These are phyloP conservation scores for Istiophorus platypterus DNA, from an alignment of 2,113 vertebrate genomes.

Conservation along the genomic window DNA sequence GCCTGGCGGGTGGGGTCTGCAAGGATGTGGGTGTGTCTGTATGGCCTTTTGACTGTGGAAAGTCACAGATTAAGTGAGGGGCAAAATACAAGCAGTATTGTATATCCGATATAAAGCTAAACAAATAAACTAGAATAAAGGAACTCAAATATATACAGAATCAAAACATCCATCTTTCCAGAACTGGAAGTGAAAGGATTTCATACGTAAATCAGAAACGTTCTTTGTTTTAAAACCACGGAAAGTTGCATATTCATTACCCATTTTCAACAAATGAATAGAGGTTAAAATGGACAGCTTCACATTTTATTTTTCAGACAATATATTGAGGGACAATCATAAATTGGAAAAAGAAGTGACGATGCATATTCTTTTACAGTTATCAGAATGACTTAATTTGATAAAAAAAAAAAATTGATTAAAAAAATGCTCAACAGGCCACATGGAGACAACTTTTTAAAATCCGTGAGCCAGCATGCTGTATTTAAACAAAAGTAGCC, in stretches of 20 bases:
- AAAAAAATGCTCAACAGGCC: not conserved
- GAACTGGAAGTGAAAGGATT: not conserved
- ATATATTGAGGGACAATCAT: not conserved
- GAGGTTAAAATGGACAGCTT: slow-evolving; percentile 1
- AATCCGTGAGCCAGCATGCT: not conserved
- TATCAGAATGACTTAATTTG: not conserved
- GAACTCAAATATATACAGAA: not conserved
- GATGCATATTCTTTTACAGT: not conserved
- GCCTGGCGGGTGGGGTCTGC: slow-evolving; percentile 47
- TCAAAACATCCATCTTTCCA: not conserved
- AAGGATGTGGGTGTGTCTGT: not conserved
- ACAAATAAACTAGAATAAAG: not conserved
- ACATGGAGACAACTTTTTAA: not conserved
- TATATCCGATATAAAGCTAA: not conserved
- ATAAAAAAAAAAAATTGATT: no score
- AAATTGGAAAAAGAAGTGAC: not conserved
- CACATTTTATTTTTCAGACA: not conserved
- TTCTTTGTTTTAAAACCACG: slow-evolving; percentile 10
- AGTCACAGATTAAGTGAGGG: not conserved
- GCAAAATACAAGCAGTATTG: not conserved
- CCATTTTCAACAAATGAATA: slow-evolving; percentile 3
- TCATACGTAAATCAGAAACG: not conserved
- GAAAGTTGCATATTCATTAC: slow-evolving; percentile 4
- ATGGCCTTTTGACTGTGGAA: not conserved
- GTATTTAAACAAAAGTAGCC: not conserved